Evolutionary conservation across 2,113 vertebrate species (phyloP).

Genomic region (Heterochromis multidens): DNA sequence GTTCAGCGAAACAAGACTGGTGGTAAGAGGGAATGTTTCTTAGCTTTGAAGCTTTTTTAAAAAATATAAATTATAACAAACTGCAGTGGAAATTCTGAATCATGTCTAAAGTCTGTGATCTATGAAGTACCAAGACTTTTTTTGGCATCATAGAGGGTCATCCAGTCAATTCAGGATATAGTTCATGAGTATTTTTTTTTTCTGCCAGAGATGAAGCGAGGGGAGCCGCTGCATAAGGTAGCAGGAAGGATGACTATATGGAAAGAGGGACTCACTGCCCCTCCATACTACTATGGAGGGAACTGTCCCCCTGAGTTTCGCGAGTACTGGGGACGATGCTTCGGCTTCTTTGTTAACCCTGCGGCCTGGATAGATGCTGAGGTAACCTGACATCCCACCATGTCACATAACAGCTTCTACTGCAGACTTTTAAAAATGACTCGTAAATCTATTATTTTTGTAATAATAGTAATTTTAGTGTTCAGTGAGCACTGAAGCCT

Average conservation of each 20-base stretch:
- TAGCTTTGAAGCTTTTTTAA: accelerated
- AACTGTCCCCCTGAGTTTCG: accelerated
- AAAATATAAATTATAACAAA: neutral
- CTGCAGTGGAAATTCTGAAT: neutral
- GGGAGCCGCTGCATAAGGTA: accelerated
- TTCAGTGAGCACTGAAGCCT: neutral
- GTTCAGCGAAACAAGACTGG: neutral
- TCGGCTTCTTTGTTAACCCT: accelerated
- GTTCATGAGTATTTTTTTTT: neutral
- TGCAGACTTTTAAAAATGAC: neutral
- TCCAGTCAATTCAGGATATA: neutral
- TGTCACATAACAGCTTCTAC: neutral
- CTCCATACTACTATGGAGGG: accelerated
- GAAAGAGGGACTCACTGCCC: accelerated
- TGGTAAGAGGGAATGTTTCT: neutral
- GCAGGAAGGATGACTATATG: accelerated
- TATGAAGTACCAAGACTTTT: neutral
- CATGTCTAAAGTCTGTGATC: neutral
- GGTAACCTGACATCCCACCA: accelerated
- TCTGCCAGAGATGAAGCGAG: neutral
- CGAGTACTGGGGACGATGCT: accelerated
- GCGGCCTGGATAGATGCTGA: accelerated
- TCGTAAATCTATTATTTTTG: neutral
- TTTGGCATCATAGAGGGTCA: neutral
- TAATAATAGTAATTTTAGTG: neutral